These are phyloP conservation scores for Anomalospiza imberbis DNA, from an alignment of 2,797 vertebrate species.

Conservation along the genomic window DNA sequence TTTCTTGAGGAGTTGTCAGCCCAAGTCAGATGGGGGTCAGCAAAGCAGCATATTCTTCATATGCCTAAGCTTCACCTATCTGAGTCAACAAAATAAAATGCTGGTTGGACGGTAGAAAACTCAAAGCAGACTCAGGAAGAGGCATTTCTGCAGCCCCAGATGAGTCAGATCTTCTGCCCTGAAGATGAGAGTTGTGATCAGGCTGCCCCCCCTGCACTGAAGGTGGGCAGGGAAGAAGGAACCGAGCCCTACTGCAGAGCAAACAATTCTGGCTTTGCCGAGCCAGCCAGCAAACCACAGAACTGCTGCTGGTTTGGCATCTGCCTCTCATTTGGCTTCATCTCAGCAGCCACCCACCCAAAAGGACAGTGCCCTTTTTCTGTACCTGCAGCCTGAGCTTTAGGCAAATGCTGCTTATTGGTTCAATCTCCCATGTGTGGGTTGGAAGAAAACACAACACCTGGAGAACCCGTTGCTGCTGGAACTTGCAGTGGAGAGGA, in stretches of 20 bases:
- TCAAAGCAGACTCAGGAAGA: background rate
- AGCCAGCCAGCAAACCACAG: background rate
- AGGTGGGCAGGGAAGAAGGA: background rate
- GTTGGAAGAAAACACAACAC: background rate
- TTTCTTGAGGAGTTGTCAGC: background rate
- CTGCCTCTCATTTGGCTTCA: background rate
- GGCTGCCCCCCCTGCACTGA: background rate
- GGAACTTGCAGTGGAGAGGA: background rate
- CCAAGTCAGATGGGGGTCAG: background rate
- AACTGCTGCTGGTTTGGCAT: background rate
- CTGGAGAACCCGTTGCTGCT: background rate
- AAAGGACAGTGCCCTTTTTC: background rate
- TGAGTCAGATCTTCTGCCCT: background rate
- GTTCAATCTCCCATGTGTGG: background rate
- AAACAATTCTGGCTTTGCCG: background rate
- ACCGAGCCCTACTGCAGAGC: background rate
- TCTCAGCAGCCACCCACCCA: background rate
- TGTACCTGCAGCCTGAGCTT: background rate
- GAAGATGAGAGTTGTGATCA: background rate
- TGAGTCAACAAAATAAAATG: conserved; percentile 23
- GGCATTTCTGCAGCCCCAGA: background rate
- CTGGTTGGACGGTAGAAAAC: background rate
- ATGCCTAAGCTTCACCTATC: background rate
- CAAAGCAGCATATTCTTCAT: background rate
- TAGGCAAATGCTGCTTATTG: background rate